phyloP scores from a whole-genome alignment of 1,140 invertebrate species.

The Aphelinus certus region DNA sequence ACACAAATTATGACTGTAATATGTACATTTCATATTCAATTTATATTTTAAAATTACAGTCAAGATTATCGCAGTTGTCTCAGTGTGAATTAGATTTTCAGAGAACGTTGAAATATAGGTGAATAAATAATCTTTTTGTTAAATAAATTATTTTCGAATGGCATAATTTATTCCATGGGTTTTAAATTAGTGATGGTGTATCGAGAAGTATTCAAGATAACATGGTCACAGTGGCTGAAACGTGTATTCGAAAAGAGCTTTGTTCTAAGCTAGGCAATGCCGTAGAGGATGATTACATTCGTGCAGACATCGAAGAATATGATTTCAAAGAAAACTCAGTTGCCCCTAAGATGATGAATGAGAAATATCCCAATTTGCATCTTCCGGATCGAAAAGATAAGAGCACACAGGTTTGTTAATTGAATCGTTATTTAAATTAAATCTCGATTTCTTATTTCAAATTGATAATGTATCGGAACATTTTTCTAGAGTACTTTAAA shows the following conservation, averaged over 20 bases:
- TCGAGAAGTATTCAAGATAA: background rate
- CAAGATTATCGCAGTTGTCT: background rate
- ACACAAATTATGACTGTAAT: too few species aligned
- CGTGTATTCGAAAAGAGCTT: background rate
- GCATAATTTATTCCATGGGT: background rate
- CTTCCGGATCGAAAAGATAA: background rate
- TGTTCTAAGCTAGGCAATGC: background rate
- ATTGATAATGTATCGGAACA: background rate
- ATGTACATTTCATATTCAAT: too few species aligned
- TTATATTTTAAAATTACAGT: too few species aligned
- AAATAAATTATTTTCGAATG: background rate
- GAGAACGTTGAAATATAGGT: conserved; percentile 8
- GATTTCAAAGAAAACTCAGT: conserved; percentile 9
- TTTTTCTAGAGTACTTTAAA: conserved; percentile 2
- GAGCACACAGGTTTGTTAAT: background rate
- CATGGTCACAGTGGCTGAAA: background rate
- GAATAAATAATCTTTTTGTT: background rate
- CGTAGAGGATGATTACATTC: background rate
- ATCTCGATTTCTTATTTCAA: background rate
- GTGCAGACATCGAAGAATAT: background rate
- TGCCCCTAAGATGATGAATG: background rate
- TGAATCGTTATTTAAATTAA: background rate
- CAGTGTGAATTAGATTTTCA: conserved; percentile 1
- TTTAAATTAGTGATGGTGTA: background rate
- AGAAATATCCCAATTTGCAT: conserved; percentile 7